These are phyloP conservation scores for Catagonus wagneri DNA, from an alignment of 2,113 vertebrate genomes.

Conservation along the genomic window DNA sequence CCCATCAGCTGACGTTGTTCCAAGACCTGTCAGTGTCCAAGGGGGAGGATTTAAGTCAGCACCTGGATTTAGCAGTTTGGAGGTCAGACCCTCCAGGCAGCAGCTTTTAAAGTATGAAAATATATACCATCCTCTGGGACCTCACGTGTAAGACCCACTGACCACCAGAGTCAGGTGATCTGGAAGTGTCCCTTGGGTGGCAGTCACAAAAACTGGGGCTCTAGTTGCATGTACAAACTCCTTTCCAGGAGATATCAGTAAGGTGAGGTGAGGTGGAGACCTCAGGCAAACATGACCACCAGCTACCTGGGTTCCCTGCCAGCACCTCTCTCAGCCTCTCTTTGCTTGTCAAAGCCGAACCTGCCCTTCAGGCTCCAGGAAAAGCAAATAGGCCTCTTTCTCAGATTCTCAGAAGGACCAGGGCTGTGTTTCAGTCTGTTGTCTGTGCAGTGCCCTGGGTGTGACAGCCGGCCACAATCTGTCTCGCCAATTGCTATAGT, in stretches of 20 bases:
- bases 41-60: background rate
- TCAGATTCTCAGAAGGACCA: background rate
- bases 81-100: background rate
- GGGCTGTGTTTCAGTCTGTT: background rate
- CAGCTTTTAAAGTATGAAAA: background rate
- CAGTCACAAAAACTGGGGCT: background rate
- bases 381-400: background rate
- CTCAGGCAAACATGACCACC: background rate
- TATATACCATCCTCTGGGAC: background rate
- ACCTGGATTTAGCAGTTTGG: background rate
- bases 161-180: background rate
- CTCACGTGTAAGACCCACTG: background rate
- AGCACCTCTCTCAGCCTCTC: background rate
- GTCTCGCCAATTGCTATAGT: background rate
- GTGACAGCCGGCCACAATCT: background rate
- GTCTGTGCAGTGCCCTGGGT: background rate
- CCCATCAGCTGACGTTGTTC: background rate
- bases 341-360: background rate
- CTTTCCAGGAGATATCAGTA: background rate
- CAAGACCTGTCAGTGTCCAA: background rate
- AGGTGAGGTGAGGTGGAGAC: background rate
- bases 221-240: background rate
- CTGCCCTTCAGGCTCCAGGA: background rate
- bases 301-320: background rate
- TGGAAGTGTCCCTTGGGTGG: background rate